Base-by-base conservation (phyloP, 2,888 invertebrate genomes). In the Neoascia interrupta region DNA sequence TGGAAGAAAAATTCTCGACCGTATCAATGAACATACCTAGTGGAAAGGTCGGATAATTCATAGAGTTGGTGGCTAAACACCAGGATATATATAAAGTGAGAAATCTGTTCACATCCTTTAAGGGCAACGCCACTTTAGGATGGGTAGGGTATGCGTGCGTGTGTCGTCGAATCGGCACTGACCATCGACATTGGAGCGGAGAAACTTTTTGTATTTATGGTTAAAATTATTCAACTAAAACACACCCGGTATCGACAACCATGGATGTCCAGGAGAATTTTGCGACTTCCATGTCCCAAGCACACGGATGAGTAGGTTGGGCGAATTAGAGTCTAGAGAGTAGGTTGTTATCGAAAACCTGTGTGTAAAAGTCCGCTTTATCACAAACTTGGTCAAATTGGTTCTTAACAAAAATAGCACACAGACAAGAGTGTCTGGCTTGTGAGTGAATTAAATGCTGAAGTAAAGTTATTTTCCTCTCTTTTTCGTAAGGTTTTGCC, bases 151-250 rank as follows among this genome's bases (percentile, higher is more conserved):
- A n/a, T n/a, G n/a, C 23, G 16, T 15, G 31, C 3, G 13, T 6
- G 16, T 37, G 16, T 49, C 34, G 36, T 58, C 37, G 45, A 16
- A 45, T 60, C 21, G 19, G 15, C 11, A 16, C 31, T 21, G 45
- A 21, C 49, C 64, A 28, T 31, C 39, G 31, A 39, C n/a, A 56
- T 37, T 58, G 31, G 45, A 21, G 23, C 43, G 11, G 56, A 76
- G 70, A 53, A 76, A 60, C 45, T 76, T 64, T 76, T 58, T 58
- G 72, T 72, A 76, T 76, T 76, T 76, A 76, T 76, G 70, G 70
- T 53, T 53, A 72, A 72, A 64, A 72, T 72, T 76, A 76, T 60
- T 76, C 72, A 76, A 72, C 63, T 70, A 51, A 63, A 75, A 70
- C 70, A 75, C 63, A 72, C 64, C 58, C 76, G 64, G 64, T 51